phyloP scores from a whole-genome alignment of 2,797 vertebrate species.

The Ceryle rudis region DNA sequence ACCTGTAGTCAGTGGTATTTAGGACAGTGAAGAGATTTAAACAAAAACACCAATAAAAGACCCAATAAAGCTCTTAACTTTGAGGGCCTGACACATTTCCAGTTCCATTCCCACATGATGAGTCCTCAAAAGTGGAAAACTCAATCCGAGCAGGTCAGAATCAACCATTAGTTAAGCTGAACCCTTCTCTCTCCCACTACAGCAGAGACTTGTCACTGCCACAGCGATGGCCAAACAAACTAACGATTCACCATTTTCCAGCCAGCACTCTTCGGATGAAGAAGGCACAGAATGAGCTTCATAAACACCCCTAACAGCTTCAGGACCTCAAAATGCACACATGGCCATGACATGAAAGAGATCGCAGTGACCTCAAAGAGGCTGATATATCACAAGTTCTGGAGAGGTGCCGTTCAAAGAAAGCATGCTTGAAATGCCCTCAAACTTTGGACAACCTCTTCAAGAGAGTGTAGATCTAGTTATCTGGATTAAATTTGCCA shows the following conservation, averaged over 20 bases:
- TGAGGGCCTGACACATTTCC: neutral
- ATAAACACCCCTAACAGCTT: neutral
- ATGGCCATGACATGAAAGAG: neutral
- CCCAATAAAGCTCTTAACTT: neutral
- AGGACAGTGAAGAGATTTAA: neutral
- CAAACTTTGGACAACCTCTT: neutral
- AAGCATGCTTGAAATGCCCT: neutral
- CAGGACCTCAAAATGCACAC: neutral
- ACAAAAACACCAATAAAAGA: neutral
- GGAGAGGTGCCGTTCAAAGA: neutral
- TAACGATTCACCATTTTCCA: neutral
- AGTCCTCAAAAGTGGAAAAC: neutral
- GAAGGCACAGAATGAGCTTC: neutral
- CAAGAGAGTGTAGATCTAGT: neutral
- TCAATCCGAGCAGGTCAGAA: neutral
- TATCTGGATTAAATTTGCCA: neutral
- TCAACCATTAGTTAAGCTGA: neutral
- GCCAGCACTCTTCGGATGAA: neutral
- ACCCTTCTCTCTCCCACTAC: neutral
- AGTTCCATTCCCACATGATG: neutral
- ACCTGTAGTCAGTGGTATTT: neutral
- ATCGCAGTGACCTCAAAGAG: neutral
- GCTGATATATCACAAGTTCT: neutral
- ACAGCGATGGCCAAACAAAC: neutral
- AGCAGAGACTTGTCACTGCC: neutral